phyloP scores from a whole-genome alignment of 2,888 invertebrate species.

The Scaptodrosophila latifasciaeformis region DNA sequence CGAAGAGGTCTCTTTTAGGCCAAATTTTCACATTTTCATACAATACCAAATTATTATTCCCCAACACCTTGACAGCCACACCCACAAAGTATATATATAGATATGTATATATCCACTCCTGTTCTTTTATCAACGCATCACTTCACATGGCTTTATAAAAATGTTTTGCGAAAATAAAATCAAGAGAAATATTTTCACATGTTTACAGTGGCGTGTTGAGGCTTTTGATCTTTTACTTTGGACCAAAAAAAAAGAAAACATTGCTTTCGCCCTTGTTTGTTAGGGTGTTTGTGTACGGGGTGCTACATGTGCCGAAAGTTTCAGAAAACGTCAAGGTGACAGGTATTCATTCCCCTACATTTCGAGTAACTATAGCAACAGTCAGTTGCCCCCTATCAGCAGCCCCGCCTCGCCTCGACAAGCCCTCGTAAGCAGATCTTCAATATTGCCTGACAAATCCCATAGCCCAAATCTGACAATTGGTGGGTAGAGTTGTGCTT shows the following conservation, averaged over 20 bases:
- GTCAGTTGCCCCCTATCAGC: neutral
- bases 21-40: no score
- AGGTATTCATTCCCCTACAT: conserved; percentile 33
- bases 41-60: conserved; percentile 43
- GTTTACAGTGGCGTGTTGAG: conserved; percentile 44
- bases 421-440: conserved; percentile 22
- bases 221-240: conserved; percentile 57
- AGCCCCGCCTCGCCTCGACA: no score
- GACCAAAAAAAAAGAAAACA: neutral
- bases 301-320: neutral
- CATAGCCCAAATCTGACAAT: neutral
- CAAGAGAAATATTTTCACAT: conserved; percentile 66
- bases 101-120: no score
- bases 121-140: no score
- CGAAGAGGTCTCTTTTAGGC: no score
- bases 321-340: conserved; percentile 50
- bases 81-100: no score
- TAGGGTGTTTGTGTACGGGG: no score
- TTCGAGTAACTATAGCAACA: conserved; percentile 21
- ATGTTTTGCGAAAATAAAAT: conserved; percentile 61
- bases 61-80: no score
- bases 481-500: no score
- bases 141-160: no score
- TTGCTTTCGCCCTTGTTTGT: no score
- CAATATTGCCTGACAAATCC: conserved; percentile 32